A percentile compares a stretch with the other conserved stretches of the same genome.
These are phyloP conservation scores for Sapajus apella DNA, from an alignment of 2,113 vertebrate species.

Conservation along the genomic window DNA sequence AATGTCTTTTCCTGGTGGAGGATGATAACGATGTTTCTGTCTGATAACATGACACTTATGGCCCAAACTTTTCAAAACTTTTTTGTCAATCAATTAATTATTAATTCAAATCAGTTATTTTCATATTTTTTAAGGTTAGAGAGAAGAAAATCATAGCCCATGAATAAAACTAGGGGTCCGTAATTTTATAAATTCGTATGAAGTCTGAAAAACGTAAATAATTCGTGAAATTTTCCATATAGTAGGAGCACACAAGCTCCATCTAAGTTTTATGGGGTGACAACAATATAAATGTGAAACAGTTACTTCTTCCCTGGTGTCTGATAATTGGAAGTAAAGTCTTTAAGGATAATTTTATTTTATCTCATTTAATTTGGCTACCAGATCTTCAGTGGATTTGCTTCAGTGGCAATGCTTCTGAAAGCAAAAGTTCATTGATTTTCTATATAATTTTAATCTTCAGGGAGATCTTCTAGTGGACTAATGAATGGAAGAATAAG, in stretches of 20 bases:
- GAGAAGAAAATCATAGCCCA: not conserved
- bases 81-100: not conserved
- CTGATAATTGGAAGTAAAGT: not conserved
- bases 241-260: not conserved
- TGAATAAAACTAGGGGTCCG: not conserved
- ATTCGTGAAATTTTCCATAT: not conserved
- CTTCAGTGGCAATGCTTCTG: not conserved
- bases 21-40: not conserved
- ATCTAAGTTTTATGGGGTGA: not conserved
- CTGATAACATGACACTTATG: not conserved
- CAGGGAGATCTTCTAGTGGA: not conserved
- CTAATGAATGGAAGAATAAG: not conserved
- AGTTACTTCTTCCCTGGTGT: not conserved
- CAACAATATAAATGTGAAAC: not conserved
- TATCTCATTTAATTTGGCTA: not conserved
- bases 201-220: not conserved
- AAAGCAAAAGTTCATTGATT: not conserved
- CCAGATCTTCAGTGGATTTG: not conserved
- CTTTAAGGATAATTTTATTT: not conserved
- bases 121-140: not conserved
- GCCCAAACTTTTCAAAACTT: not conserved
- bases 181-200: not conserved
- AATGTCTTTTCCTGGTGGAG: not conserved
- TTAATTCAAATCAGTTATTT: not conserved
- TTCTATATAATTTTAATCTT: not conserved